Base-by-base conservation (phyloP, 1,140 invertebrate genomes). In the Neoseiulus cucumeris region DNA sequence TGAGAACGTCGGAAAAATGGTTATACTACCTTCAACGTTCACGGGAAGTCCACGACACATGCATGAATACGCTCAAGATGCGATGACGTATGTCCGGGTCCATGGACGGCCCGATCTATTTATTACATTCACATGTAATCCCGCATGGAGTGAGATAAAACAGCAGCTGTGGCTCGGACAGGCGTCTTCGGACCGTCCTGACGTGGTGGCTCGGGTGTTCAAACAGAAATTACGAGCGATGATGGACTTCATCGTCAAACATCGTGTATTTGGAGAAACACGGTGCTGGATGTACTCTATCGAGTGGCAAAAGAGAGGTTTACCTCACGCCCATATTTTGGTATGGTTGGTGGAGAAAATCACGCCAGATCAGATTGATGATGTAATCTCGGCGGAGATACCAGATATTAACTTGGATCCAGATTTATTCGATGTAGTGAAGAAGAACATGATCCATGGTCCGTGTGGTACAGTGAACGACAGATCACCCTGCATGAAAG, bases 381-480 rank as follows among this genome's bases (percentile, higher is more conserved):
- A 9, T 6, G 12, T 51, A 4, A 51, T 51, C 12, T 9, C 45
- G 4, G 45, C 45, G 20, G 45, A 22, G 28, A 9, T 51, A 25
- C 20, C 45, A 51, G 7, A 44, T 12, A n/a, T 18, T 44, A 33
- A 67, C 64, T 9, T 25, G n/a, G 45, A 65, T n/a, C 67, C 64
- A 42, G 28, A 51, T 22, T 42, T 64, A 44, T n/a, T n/a, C n/a
- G n/a, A n/a, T n/a, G n/a, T n/a, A n/a, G n/a, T 25, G 55, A 30
- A 7, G 64, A 14, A 30, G 25, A 75, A 76, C 65, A 79, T 80
- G 79, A 77, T 80, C 67, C 79, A 81, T 75, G 78, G 79, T 33
- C 79, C 78, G 64, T 81, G 78, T 73, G 79, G 77, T 30, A 5
- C 39, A 33, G 44, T 75, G 0, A 81, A 80, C 69, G 68, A 39